Percentiles rank a stretch among this genome's conserved stretches.
Conservation (phyloP, 2,113 vertebrate genomes). For the Dromaius novaehollandiae region DNA sequence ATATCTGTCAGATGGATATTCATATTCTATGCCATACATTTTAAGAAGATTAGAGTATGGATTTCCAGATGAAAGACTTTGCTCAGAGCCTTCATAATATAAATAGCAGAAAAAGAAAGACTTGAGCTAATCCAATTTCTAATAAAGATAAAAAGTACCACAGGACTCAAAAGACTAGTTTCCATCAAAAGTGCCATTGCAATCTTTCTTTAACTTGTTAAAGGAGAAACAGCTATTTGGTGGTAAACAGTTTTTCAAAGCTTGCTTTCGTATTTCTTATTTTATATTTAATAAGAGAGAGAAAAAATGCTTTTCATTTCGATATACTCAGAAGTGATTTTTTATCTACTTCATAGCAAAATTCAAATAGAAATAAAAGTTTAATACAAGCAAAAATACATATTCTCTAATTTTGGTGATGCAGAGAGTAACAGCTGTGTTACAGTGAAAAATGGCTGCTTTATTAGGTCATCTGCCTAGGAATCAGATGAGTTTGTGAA, state of each 20-base stretch:
- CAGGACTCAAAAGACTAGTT: neutral
- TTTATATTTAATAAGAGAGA: neutral
- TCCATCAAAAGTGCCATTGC: neutral
- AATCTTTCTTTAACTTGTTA: neutral
- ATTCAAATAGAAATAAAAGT: neutral
- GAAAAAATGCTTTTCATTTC: neutral
- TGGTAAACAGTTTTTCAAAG: neutral
- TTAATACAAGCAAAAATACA: neutral
- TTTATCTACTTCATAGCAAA: neutral
- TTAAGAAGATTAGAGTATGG: slow-evolving; percentile 50
- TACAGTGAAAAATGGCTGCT: neutral
- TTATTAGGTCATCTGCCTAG: neutral
- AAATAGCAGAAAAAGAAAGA: slow-evolving; percentile 8
- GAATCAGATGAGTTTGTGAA: neutral
- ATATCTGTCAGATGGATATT: slow-evolving; percentile 25
- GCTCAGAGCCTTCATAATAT: slow-evolving; percentile 45
- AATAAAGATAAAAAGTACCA: slow-evolving; percentile 11
- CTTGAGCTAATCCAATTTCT: slow-evolving; percentile 45
- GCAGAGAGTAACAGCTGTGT: neutral
- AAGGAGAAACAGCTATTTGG: neutral
- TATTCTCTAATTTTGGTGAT: neutral
- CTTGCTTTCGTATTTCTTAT: neutral
- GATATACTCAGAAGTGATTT: neutral
- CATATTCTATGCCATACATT: slow-evolving; percentile 15
- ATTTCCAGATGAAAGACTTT: slow-evolving; percentile 59